These are phyloP conservation scores for Aleadryas rufinucha DNA, from an alignment of 2,113 vertebrate genomes.

Conservation along the genomic window DNA sequence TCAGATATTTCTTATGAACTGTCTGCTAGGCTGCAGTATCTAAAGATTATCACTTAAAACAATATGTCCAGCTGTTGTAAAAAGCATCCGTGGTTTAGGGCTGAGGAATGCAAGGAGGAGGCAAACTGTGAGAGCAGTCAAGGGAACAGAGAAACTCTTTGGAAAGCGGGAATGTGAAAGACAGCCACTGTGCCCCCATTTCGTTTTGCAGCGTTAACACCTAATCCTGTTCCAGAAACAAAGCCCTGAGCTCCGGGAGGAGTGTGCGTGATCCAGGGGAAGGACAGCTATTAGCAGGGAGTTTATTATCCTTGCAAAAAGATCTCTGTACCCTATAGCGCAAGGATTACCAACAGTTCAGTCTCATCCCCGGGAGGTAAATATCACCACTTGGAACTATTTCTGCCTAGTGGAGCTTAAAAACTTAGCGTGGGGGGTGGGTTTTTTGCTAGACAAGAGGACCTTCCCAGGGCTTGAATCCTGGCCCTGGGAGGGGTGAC, in stretches of 20 bases:
- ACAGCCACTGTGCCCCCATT: not conserved
- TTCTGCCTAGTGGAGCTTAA: not conserved
- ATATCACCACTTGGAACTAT: not conserved
- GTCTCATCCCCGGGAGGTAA: not conserved
- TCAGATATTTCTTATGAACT: slow-evolving; percentile 56
- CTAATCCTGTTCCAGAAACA: slow-evolving; percentile 34
- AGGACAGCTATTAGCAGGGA: not conserved
- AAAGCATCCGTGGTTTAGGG: not conserved
- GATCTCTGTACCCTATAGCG: not conserved
- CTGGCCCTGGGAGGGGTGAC: not conserved
- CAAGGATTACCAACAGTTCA: slow-evolving; percentile 3
- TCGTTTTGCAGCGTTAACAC: not conserved
- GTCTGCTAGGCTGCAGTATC: slow-evolving; percentile 37
- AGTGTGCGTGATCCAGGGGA: not conserved
- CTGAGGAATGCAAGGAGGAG: not conserved
- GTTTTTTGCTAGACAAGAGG: not conserved
- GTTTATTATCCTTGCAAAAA: slow-evolving; percentile 6
- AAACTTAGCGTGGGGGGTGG: not conserved
- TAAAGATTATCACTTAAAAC: slow-evolving; percentile 66
- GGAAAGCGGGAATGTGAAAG: not conserved
- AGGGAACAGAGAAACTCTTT: not conserved
- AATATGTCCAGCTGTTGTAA: slow-evolving; percentile 52
- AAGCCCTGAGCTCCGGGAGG: slow-evolving; percentile 13
- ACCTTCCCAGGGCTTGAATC: not conserved
- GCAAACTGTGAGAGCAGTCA: slow-evolving; percentile 12